Conservation (phyloP, 2,888 invertebrate species). For the Colostygia pectinataria region DNA sequence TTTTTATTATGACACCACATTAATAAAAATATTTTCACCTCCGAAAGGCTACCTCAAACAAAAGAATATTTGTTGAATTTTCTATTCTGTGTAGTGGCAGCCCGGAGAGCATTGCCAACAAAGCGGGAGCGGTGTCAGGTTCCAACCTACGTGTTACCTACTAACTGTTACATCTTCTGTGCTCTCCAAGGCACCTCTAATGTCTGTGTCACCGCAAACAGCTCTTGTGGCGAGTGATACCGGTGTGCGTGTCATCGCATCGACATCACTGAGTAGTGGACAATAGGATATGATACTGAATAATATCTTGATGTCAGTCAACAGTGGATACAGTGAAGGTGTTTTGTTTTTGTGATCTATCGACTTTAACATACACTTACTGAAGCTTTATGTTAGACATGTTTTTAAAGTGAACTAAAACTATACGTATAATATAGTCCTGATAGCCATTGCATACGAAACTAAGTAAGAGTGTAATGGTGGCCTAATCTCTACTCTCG, state of each 20-base stretch:
- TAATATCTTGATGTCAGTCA: neutral
- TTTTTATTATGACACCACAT: conserved; percentile 23
- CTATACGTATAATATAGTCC: too few species aligned
- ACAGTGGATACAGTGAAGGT: too few species aligned
- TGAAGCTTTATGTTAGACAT: too few species aligned
- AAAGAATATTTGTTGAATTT: conserved; percentile 37
- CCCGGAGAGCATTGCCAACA: conserved; percentile 65
- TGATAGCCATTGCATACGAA: too few species aligned
- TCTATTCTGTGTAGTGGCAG: conserved; percentile 42
- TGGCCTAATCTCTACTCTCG: too few species aligned
- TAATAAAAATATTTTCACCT: conserved; percentile 35
- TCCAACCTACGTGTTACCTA: conserved; percentile 35
- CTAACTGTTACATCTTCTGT: conserved; percentile 4
- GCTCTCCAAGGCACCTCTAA: neutral
- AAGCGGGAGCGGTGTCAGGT: conserved; percentile 58
- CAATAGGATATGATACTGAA: conserved; percentile 10
- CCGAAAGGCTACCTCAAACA: conserved; percentile 34
- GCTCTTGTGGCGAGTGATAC: conserved; percentile 31
- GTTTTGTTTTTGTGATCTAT: too few species aligned
- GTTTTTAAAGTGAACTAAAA: too few species aligned
- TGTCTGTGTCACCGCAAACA: conserved; percentile 22
- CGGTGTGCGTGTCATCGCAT: conserved; percentile 15
- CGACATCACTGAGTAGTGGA: conserved; percentile 6
- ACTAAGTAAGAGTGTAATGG: too few species aligned
- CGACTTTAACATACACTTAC: too few species aligned